Evolutionary conservation across 2,113 vertebrate species (phyloP).

Genomic region (Saguinus imperator): DNA sequence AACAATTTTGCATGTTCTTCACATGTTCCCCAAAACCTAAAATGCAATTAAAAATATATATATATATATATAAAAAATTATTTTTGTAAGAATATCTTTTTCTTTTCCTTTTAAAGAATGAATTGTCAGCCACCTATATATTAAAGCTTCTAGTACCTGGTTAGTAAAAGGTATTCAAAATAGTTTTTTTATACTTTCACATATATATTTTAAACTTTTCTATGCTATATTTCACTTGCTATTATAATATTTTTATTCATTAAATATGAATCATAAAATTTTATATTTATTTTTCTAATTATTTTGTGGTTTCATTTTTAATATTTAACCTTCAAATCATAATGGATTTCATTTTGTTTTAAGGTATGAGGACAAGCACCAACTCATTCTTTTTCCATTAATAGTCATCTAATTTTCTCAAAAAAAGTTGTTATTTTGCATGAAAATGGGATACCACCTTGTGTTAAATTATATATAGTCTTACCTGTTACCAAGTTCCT

Average conservation of each 20-base stretch:
- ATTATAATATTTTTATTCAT: neutral
- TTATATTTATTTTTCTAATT: neutral
- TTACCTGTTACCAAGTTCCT: neutral
- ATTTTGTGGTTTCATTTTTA: neutral
- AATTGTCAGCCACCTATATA: neutral
- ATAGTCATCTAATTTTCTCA: neutral
- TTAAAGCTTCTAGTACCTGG: neutral
- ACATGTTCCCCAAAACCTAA: no score
- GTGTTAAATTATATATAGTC: neutral
- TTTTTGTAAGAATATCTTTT: neutral
- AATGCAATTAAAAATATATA: no score
- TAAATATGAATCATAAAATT: neutral
- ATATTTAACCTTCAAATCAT: neutral
- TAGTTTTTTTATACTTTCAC: neutral
- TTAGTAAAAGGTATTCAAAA: neutral
- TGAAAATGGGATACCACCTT: neutral
- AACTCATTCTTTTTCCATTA: neutral
- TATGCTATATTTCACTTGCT: neutral
- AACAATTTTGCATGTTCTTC: no score
- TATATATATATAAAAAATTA: neutral
- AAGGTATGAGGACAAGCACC: neutral
- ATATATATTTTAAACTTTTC: neutral
- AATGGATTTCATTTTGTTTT: neutral
- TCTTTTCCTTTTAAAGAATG: neutral
- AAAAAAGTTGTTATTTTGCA: neutral